Percentiles rank a stretch among this genome's conserved stretches.
Evolutionary conservation across 1,140 invertebrate genomes (phyloP).

Genomic region (Ceratitis capitata): DNA sequence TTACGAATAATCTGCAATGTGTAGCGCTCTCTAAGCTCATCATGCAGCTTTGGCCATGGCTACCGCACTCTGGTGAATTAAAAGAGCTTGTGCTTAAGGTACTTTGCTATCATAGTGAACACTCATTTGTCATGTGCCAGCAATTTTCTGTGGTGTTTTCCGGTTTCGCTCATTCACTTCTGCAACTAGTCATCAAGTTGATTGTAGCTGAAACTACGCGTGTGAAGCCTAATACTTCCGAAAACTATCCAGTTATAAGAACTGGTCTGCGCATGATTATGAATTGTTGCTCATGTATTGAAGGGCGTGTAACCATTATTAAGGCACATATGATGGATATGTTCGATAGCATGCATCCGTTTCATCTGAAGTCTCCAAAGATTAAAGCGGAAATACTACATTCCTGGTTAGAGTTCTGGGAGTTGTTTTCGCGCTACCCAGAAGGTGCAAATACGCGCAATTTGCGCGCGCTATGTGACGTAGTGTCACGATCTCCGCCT

Average conservation of each 20-base stretch:
- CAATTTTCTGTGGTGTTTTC: slow-evolving; percentile 46
- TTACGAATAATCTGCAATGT: slow-evolving; percentile 47
- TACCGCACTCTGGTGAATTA: slow-evolving; percentile 51
- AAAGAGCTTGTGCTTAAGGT: slow-evolving; percentile 50
- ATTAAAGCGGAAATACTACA: slow-evolving; percentile 62
- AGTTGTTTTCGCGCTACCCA: slow-evolving; percentile 64
- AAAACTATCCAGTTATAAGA: slow-evolving; percentile 43
- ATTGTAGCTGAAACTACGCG: slow-evolving; percentile 53
- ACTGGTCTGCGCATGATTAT: slow-evolving; percentile 50
- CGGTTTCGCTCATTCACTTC: slow-evolving; percentile 48
- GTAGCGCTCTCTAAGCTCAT: slow-evolving; percentile 43
- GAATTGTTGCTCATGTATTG: slow-evolving; percentile 56
- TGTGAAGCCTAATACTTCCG: slow-evolving; percentile 42
- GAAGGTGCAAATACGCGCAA: slow-evolving; percentile 57
- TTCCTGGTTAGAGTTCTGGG: slow-evolving; percentile 67
- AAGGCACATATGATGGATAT: slow-evolving; percentile 64
- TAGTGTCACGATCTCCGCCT: slow-evolving; percentile 42
- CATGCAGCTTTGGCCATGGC: slow-evolving; percentile 56
- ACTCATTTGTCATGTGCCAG: slow-evolving; percentile 57
- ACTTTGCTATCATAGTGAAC: slow-evolving; percentile 52
- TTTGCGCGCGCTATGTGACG: slow-evolving; percentile 48
- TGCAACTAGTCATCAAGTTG: slow-evolving; percentile 53
- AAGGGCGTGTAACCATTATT: slow-evolving; percentile 51
- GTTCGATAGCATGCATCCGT: slow-evolving; percentile 60
- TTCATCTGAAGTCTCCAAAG: slow-evolving; percentile 63